phyloP scores from a whole-genome alignment of 2,113 vertebrate genomes.

The Megaceryle torquata region DNA sequence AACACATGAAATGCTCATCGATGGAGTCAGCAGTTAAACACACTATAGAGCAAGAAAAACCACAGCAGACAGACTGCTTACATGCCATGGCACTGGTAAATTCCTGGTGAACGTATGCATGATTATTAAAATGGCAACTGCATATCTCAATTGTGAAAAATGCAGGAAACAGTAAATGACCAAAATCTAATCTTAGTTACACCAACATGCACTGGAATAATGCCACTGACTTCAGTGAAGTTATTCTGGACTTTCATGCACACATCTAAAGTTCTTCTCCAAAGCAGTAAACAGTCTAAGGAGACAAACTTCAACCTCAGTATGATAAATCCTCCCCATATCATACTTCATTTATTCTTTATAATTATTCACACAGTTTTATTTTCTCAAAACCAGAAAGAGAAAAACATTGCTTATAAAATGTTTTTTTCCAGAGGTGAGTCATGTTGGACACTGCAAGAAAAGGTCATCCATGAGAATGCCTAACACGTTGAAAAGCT shows the following conservation, averaged over 20 bases:
- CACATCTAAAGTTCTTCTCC: neutral
- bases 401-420: neutral
- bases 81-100: neutral
- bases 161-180: neutral
- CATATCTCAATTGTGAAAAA: neutral
- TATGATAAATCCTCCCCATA: neutral
- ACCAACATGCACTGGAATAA: neutral
- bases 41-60: neutral
- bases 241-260: neutral
- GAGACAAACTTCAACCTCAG: neutral
- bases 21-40: constrained; percentile 17
- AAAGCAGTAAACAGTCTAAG: neutral
- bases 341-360: neutral
- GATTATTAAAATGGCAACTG: neutral
- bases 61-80: neutral
- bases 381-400: neutral
- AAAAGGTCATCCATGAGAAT: neutral
- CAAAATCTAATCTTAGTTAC: neutral
- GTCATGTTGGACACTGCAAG: neutral
- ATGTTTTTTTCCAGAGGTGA: neutral
- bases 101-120: neutral
- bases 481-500: constrained; percentile 3
- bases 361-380: neutral
- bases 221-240: neutral
- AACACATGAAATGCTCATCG: constrained; percentile 3